Conservation (phyloP, 1,140 invertebrate genomes). For the Dysdera silvatica region DNA sequence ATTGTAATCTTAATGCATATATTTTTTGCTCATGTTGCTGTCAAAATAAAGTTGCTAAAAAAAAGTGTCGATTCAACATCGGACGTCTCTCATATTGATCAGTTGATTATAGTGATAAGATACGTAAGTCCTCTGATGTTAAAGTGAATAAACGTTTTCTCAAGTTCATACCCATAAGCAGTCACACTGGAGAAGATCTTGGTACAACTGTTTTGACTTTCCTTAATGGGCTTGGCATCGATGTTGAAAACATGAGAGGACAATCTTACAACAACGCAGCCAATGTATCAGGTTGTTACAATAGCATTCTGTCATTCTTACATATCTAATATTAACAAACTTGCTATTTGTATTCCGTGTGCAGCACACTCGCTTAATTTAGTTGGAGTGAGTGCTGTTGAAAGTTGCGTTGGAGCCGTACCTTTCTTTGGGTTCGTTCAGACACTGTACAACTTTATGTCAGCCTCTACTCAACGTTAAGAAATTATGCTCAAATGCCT, state of each 20-base stretch:
- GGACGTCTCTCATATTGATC: slow-evolving; percentile 42
- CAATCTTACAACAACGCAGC: slow-evolving; percentile 35
- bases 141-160: not conserved
- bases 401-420: not conserved
- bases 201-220: not conserved
- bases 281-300: slow-evolving; percentile 34
- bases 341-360: not conserved
- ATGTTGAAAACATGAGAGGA: slow-evolving; percentile 30
- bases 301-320: slow-evolving; percentile 10
- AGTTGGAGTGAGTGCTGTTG: not conserved
- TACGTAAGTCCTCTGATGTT: not conserved
- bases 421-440: slow-evolving; percentile 1
- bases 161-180: not conserved
- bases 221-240: slow-evolving; percentile 2
- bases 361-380: slow-evolving; percentile 6
- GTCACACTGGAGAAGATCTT: not conserved
- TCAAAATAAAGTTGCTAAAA: too few relatives aligned
- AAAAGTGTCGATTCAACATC: slow-evolving; percentile 44
- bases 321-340: not conserved
- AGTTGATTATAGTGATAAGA: slow-evolving; percentile 36
- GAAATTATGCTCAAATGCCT: not conserved
- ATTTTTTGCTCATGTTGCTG: too few relatives aligned
- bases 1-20: too few relatives aligned
- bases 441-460: not conserved
- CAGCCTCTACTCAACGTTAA: not conserved